Base-by-base conservation (phyloP, 1,140 invertebrate species). In the Zelostemma sp. region DNA sequence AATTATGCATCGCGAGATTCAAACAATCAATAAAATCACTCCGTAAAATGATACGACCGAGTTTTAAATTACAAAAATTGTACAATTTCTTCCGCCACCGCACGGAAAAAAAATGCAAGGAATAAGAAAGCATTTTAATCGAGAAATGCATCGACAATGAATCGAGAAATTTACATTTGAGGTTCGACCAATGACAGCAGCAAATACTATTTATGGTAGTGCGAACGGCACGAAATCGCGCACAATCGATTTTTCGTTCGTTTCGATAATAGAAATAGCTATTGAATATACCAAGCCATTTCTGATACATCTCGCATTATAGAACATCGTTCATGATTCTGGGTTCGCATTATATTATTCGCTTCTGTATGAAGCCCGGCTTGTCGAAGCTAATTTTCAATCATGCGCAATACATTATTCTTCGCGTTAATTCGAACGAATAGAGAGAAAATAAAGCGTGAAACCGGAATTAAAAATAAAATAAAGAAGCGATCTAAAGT, bases 341-440 rank as follows among this genome's bases (percentile, higher is more conserved):
- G 40, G 49, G 45, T 55, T 59, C 59, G 55, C 46, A 58, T 68
- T 62, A 63, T 59, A 50, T 49, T 40, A 63, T n/a, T n/a, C 45
- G 35, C 6, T n/a, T 6, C 14, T 61, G 48, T 62, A 58, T 48
- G 43, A 48, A 47, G 48, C n/a, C 58, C 33, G 58, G 25, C 58
- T 68, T 58, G 53, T 54, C 28, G 48, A 57, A 59, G 61, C 61
- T 68, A 61, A 62, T 68, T 68, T 68, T 62, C 58, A 62, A 61
- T 61, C 58, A 47, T 18, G 31, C 17, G 43, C 28, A 11, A 31
- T 31, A 11, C 28, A 31, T 31, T n/a, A 31, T 31, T 31, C 11
- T 11, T 31, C 28, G 28, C 28, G 11, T 31, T 31, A 31, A 11
- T 11, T 11, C 28, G 11, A 5, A 6, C 28, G 28, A 31, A 31